Evolutionary conservation across 2,888 invertebrate genomes (phyloP).

Genomic region (Chirona hameri): DNA sequence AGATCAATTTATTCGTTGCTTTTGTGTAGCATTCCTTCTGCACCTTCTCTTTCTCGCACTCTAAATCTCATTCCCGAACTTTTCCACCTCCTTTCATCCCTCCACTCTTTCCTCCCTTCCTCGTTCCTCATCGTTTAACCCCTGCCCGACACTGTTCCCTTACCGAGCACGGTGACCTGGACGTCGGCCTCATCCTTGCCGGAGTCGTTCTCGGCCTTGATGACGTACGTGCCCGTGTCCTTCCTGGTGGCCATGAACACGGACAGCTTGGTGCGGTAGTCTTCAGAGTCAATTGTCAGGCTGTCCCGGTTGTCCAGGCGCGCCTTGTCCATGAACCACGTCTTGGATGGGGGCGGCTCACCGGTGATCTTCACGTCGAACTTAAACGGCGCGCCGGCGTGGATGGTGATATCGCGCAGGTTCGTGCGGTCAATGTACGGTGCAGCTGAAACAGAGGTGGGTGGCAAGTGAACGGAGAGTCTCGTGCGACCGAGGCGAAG

Average conservation of each 20-base stretch:
- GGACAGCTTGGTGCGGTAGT: slow-evolving; percentile 77
- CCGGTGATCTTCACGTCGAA: slow-evolving; percentile 90
- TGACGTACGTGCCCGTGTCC: slow-evolving; percentile 75
- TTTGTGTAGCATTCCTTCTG: too few species aligned
- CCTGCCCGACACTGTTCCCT: slow-evolving; percentile 42
- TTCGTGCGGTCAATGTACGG: slow-evolving; percentile 90
- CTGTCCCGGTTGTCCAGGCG: slow-evolving; percentile 60
- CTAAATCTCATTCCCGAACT: too few species aligned
- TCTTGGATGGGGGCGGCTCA: slow-evolving; percentile 91
- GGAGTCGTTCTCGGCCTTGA: slow-evolving; percentile 85
- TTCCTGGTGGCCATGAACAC: slow-evolving; percentile 67
- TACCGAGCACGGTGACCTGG: slow-evolving; percentile 77
- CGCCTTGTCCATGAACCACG: slow-evolving; percentile 89
- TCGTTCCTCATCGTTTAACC: too few species aligned
- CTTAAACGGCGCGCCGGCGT: slow-evolving; percentile 86
- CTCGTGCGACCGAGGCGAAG: too few species aligned
- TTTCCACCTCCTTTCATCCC: too few species aligned
- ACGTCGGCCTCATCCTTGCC: slow-evolving; percentile 84
- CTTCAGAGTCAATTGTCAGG: slow-evolving; percentile 66
- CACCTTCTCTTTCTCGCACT: too few species aligned
- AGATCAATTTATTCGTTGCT: too few species aligned
- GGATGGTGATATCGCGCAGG: slow-evolving; percentile 81
- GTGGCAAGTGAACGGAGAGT: too few species aligned
- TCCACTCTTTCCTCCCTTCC: too few species aligned
- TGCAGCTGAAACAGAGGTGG: slow-evolving; percentile 57